Evolutionary conservation across 37 sponge, comb jelly and placozoan species (phyloP).

Genomic region (Chondrilla cf. caribensis): DNA sequence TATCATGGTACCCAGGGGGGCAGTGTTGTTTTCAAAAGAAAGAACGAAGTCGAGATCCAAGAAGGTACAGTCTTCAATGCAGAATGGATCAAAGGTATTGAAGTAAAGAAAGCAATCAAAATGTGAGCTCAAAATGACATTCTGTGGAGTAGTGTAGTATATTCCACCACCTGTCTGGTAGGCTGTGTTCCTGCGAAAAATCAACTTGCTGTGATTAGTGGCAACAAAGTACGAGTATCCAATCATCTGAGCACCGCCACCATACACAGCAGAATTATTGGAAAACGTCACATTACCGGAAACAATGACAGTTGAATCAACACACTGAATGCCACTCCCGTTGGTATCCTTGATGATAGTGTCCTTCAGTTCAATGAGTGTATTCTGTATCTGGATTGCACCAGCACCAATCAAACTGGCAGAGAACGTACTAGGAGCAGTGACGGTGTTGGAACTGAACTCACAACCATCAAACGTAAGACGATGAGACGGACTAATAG

Average conservation of each 20-base stretch:
- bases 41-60: not conserved
- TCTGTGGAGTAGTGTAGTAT: not conserved
- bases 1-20: not conserved
- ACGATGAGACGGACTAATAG: not conserved
- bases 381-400: not conserved
- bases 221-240: conserved; percentile 11
- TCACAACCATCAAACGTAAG: not conserved
- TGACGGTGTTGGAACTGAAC: not conserved
- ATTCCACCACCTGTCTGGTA: not conserved
- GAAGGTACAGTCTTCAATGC: not conserved
- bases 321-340: not conserved
- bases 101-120: conserved; percentile 21
- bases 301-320: not conserved
- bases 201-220: not conserved
- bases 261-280: conserved; percentile 1
- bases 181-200: not conserved
- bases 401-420: not conserved
- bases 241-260: not conserved
- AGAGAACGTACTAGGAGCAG: not conserved
- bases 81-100: not conserved
- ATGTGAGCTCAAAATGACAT: not conserved
- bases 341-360: not conserved
- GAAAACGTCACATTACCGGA: not conserved
- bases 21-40: not conserved
- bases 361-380: not conserved